Base-by-base conservation (phyloP, 2,113 vertebrate species). In the Tetraodon nigroviridis region DNA sequence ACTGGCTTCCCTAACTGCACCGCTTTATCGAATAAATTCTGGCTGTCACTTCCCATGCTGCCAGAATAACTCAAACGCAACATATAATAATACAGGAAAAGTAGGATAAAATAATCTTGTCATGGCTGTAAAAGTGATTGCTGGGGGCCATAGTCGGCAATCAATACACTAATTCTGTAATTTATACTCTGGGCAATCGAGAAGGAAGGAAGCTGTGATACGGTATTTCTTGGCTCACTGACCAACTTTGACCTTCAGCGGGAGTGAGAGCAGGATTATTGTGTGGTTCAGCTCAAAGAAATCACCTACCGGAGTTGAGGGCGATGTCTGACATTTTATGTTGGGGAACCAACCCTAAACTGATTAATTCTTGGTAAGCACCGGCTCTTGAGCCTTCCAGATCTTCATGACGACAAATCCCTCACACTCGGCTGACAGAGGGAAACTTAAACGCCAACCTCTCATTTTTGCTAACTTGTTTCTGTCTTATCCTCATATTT, bases 21-120 rank as follows among this genome's bases (percentile, higher is more conserved):
- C 87, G 66, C 92, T 96, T 97, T 97, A 98, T 98, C 97, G 94
- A 97, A 94, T 94, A 96, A 98, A 97, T 96, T 94, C 94, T 93
- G 93, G 88, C 93, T 98, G 97, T 99, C 97, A 97, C 91, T 95
- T 95, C 93, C 92, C 91, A 95, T 95, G 93, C 91, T 92, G 94
- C 91, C 91, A 92, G 93, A 94, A 99, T 98, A 94, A 94, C 94
- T 98, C 95, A 94, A 94, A 96, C 92, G 92, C 92, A 95, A 94
- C 93, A 94, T 93, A 98, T 97, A 97, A 96, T 97, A 96, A 96
- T 96, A 94, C 94, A 91, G 92, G 93, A 94, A 96, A 98, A 99
- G 94, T 97, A 95, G 94, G 94, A 99, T 99, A 96, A 95, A 99
- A 98, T 95, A 98, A 99, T 98, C 93, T 97, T 99, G 96, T 99